These are phyloP conservation scores for Lagopus muta DNA, from an alignment of 2,113 vertebrate genomes.

Conservation along the genomic window DNA sequence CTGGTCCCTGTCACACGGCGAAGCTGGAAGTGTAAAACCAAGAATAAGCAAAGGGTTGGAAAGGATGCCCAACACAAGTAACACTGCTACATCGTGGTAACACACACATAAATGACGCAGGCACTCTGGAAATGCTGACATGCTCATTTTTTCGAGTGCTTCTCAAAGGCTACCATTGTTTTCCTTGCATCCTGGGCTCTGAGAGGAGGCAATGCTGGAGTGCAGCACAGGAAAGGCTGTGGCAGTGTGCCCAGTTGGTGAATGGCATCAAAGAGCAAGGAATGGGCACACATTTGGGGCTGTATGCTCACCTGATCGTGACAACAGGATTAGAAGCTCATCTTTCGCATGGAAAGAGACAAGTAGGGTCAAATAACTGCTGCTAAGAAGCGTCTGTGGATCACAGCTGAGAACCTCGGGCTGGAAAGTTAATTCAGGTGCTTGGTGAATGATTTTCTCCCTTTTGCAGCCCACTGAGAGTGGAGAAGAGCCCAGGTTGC, in stretches of 20 bases:
- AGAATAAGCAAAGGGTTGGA: neutral
- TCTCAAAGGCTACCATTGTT: neutral
- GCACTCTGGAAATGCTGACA: neutral
- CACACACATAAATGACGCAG: neutral
- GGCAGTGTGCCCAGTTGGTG: neutral
- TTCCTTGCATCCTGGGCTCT: neutral
- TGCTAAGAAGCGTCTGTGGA: neutral
- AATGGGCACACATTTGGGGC: neutral
- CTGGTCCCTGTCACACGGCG: slow-evolving; percentile 51
- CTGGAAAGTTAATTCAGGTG: neutral
- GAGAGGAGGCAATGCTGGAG: neutral
- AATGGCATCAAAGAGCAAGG: neutral
- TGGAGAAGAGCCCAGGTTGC: neutral
- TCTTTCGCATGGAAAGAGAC: neutral
- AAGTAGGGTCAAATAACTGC: neutral
- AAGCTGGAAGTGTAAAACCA: slow-evolving; percentile 54
- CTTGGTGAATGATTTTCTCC: neutral
- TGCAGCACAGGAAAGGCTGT: neutral
- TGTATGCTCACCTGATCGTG: fast-evolving
- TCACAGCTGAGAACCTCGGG: neutral
- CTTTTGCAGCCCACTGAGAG: neutral
- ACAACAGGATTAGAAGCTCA: neutral
- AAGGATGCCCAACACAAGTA: neutral
- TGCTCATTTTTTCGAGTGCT: neutral
- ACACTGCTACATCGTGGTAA: neutral